phyloP scores from a whole-genome alignment of 2,888 invertebrate genomes.

The Sarcophaga rosellei region DNA sequence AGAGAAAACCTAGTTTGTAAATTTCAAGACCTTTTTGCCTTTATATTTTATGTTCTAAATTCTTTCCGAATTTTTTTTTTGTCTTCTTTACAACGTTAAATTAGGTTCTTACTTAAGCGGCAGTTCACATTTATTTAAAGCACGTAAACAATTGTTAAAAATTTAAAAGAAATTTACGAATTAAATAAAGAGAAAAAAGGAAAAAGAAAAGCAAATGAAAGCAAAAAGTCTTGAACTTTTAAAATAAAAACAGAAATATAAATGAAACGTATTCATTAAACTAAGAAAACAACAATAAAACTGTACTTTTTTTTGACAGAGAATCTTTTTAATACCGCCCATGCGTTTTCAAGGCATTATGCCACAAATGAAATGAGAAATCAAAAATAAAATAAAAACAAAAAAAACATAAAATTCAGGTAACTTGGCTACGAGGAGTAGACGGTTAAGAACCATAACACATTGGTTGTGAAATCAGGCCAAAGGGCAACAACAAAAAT shows the following conservation, averaged over 20 bases:
- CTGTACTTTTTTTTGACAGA: conserved; percentile 33
- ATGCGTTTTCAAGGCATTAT: conserved; percentile 7
- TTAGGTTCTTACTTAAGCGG: too few species aligned
- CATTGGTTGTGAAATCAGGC: background rate
- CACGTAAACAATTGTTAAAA: background rate
- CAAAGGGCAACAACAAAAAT: background rate
- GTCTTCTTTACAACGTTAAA: too few species aligned
- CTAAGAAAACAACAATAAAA: conserved; percentile 1
- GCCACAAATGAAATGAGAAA: background rate
- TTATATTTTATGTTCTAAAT: too few species aligned
- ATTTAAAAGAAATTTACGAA: background rate
- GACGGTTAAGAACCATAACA: background rate
- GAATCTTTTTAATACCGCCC: conserved; percentile 2
- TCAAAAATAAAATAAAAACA: background rate
- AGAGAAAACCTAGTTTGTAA: too few species aligned
- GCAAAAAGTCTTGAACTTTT: background rate
- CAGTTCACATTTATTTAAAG: background rate
- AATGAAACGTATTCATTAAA: background rate
- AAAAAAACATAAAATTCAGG: background rate
- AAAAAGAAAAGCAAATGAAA: background rate
- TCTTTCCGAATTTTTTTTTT: too few species aligned
- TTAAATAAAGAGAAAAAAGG: background rate
- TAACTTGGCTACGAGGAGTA: background rate
- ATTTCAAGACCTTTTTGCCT: too few species aligned
- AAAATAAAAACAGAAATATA: background rate